Conservation (phyloP, 2,113 vertebrate genomes). For the Monarcha castaneiventris region DNA sequence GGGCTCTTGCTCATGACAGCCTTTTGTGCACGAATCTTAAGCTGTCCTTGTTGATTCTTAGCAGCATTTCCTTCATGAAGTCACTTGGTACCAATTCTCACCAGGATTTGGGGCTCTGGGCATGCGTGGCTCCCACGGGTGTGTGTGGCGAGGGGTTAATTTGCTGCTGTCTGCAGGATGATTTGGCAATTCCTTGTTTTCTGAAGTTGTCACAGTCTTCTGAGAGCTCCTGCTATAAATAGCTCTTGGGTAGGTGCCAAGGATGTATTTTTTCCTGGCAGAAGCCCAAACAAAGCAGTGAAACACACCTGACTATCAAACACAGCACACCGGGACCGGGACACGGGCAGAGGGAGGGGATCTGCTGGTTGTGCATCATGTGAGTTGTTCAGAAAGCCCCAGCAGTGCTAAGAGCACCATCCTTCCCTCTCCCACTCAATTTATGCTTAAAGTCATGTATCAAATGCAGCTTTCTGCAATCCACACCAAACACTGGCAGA, state of each 20-base stretch:
- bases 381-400: not conserved
- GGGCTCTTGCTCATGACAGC: not conserved
- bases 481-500: not conserved
- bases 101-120: not conserved
- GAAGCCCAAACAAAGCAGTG: not conserved
- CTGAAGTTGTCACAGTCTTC: slow-evolving; percentile 23
- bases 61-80: not conserved
- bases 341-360: not conserved
- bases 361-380: rapidly evolving
- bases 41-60: not conserved
- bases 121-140: rapidly evolving
- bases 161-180: not conserved
- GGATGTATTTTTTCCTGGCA: not conserved
- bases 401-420: not conserved
- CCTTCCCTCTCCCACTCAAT: not conserved
- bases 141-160: not conserved
- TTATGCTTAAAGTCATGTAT: not conserved
- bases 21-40: not conserved
- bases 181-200: not conserved
- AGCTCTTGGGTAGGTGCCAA: not conserved
- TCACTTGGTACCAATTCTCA: not conserved
- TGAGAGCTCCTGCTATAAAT: slow-evolving; percentile 42
- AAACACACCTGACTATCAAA: not conserved
- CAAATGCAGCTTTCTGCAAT: not conserved
- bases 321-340: rapidly evolving